Evolutionary conservation across 2,113 vertebrate genomes (phyloP).

Genomic region (Talpa occidentalis): DNA sequence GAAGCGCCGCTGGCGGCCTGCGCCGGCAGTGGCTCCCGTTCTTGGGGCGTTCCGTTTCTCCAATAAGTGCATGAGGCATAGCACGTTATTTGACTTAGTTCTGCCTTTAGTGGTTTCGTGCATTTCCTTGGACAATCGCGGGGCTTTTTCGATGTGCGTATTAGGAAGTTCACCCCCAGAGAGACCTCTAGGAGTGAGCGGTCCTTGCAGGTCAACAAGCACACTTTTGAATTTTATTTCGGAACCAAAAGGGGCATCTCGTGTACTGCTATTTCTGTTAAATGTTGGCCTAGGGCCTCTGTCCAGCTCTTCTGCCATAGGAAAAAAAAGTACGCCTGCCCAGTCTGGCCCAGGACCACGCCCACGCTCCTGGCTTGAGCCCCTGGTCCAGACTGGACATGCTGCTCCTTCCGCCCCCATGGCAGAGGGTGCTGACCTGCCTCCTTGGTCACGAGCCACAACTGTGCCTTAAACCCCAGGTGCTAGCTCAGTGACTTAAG

Average conservation of each 20-base stretch:
- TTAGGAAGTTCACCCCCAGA: neutral
- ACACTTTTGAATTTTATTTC: neutral
- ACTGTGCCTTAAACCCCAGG: neutral
- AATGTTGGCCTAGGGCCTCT: neutral
- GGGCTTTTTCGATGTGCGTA: neutral
- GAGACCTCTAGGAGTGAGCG: neutral
- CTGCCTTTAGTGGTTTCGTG: no score
- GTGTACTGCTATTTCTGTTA: neutral
- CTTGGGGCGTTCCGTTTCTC: neutral
- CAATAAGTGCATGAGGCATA: neutral
- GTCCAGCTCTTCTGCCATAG: neutral
- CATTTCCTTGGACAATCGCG: neutral
- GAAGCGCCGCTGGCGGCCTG: neutral
- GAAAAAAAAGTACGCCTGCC: neutral
- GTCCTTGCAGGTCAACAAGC: neutral
- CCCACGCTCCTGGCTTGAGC: neutral
- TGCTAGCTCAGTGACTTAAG: neutral
- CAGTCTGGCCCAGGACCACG: neutral
- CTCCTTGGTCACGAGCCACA: neutral
- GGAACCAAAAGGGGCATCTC: neutral
- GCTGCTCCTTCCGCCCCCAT: neutral
- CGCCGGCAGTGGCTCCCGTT: neutral
- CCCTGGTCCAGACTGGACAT: no score
- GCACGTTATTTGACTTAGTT: neutral
- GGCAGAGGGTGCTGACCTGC: neutral